A percentile compares a stretch with the other conserved stretches of the same genome.
Conservation (phyloP, 2,888 invertebrate species). For the Dusona sp. region DNA sequence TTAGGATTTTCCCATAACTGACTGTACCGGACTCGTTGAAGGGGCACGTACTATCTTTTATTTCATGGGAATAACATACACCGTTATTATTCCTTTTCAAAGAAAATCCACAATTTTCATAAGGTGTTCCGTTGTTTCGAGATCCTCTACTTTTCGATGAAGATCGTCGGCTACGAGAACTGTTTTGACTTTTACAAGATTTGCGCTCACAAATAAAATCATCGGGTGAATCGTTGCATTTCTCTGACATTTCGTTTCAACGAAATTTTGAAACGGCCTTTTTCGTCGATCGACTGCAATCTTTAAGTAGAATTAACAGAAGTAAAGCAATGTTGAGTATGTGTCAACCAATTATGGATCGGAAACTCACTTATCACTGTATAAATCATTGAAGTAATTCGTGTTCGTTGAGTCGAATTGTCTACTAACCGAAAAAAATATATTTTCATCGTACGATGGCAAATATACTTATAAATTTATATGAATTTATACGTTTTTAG, state of each 20-base stretch:
- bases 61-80: not conserved
- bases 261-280: slow-evolving; percentile 9
- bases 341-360: not conserved
- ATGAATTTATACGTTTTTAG: not conserved
- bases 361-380: not conserved
- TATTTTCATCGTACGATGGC: not conserved
- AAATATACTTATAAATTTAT: not conserved
- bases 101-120: not conserved
- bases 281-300: not conserved
- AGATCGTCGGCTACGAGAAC: not conserved
- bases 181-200: not conserved
- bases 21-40: not conserved
- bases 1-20: not conserved
- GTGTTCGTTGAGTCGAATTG: not conserved
- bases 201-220: slow-evolving; percentile 24
- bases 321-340: not conserved
- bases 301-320: not conserved
- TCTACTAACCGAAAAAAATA: not conserved
- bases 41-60: slow-evolving; percentile 11
- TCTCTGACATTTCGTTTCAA: slow-evolving; percentile 57
- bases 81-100: slow-evolving; percentile 18
- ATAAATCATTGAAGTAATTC: slow-evolving; percentile 16
- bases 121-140: slow-evolving; percentile 8
- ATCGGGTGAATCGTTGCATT: slow-evolving; percentile 39
- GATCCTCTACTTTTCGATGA: slow-evolving; percentile 32